Conservation (phyloP, 2,113 vertebrate species). For the Cairina moschata region DNA sequence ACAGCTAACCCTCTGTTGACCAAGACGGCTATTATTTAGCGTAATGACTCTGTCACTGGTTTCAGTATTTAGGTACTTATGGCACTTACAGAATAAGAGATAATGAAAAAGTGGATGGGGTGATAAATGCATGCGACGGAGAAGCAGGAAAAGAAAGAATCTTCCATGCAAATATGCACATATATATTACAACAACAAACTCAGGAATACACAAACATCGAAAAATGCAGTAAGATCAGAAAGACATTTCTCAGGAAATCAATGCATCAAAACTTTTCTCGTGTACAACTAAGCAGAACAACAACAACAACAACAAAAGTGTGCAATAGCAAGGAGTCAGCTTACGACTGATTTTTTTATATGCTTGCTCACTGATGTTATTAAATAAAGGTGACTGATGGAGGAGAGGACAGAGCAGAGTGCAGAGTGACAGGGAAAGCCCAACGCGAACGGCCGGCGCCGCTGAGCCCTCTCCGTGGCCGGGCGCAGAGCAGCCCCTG, state of each 20-base stretch:
- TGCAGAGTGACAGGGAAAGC: not conserved
- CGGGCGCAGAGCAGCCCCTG: slow-evolving; percentile 58
- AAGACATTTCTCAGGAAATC: not conserved
- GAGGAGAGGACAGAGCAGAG: not conserved
- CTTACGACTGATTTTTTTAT: not conserved
- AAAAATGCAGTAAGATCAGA: not conserved
- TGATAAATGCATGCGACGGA: not conserved
- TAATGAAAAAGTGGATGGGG: not conserved
- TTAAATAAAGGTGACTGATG: not conserved
- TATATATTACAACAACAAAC: rapidly evolving
- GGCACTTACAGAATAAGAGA: not conserved
- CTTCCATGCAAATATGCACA: rapidly evolving
- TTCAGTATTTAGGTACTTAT: not conserved
- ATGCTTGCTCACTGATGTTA: not conserved
- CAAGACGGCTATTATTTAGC: not conserved
- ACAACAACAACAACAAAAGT: not conserved
- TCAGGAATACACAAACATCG: rapidly evolving
- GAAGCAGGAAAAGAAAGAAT: not conserved
- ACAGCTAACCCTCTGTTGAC: not conserved
- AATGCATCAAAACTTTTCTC: not conserved
- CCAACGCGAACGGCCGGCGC: not conserved
- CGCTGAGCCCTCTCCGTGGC: not conserved
- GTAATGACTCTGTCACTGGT: not conserved
- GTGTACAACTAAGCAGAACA: not conserved
- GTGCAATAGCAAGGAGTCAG: not conserved